Evolutionary conservation across 2,113 vertebrate genomes (phyloP), one percentile per base, ranked within the genome.

Genomic region (Myiagra hebetior): DNA sequence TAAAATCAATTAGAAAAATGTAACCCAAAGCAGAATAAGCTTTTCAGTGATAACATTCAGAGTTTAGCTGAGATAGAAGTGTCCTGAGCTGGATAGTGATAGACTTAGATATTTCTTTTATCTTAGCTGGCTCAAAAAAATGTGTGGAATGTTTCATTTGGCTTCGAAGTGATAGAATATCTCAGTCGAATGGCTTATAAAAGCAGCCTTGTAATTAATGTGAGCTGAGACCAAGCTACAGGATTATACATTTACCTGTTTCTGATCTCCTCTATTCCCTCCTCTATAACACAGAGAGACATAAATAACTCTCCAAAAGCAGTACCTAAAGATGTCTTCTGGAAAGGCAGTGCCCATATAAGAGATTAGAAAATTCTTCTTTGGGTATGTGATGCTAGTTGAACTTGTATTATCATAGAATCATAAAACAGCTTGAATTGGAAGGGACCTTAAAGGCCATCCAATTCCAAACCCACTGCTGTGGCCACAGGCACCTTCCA

Each of bases 1-100:
- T 74, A 95, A 94, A 97, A 95, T 95, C 85, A 95, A 96, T 94
- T 96, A 91, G 89, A 87, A 94, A 90, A 27, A 90, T 93, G 78
- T 90, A 91, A 86, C 72, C 27, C 41, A 55, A 80, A 72, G 75
- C 89, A 90, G 47, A 93, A 89, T 76, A 76, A 89, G 62, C 37
- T 95, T 94, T 91, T 93, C 50, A 70, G 87, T 67, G 89, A 93
- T 87, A 93, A 91, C 56, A 95, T 95, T 94, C 67, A 93, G 84
- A 83, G 35, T 69, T 87, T 67, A 87, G 59, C 59, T 70, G 78
- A 94, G 41, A 91, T 65, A 27, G 87, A 94, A 69, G 42, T 59
- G 55, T 90, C 55, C 65, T 74, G 42, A 80, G 74, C 62, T 88
- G 39, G 50, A 42, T 80, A 85, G 50, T 68, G 87, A 42, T 75